Evolutionary conservation across 2,113 vertebrate genomes (phyloP).

Genomic region (Poeciliopsis retropinna): DNA sequence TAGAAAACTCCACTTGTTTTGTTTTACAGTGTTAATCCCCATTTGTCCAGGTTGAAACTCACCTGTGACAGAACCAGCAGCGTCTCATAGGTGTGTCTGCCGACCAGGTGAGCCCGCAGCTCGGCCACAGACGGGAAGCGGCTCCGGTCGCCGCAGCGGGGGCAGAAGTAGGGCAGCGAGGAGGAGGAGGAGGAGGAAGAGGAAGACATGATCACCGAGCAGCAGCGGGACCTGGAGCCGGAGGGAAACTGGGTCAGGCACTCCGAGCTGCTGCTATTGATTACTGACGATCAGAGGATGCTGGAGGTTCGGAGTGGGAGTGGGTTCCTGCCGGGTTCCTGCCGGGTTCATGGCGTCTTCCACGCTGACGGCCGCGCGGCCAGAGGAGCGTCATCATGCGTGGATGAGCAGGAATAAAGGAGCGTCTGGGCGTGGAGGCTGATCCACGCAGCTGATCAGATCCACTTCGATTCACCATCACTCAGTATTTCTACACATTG

Average conservation of each 20-base stretch:
- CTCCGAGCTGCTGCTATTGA: conserved; percentile 27
- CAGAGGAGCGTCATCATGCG: conserved; percentile 21
- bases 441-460: too few relatives aligned
- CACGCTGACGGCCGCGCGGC: conserved; percentile 4
- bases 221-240: conserved; percentile 38
- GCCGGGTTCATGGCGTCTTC: too few relatives aligned
- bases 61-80: conserved; percentile 69
- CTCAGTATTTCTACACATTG: background rate
- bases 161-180: conserved; percentile 63
- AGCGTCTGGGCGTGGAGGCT: conserved; percentile 10
- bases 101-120: conserved; percentile 69
- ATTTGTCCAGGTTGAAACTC: background rate
- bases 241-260: conserved; percentile 46
- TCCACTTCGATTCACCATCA: background rate
- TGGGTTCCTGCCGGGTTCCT: background rate
- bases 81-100: conserved; percentile 68
- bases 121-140: conserved; percentile 55
- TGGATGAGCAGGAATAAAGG: conserved; percentile 62
- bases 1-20: too few relatives aligned
- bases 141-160: conserved; percentile 56
- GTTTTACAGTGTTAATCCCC: too few relatives aligned
- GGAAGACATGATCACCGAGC: conserved; percentile 51
- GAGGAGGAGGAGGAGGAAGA: conserved; percentile 16
- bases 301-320: background rate
- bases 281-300: background rate